Conservation (phyloP, 2,797 vertebrate genomes). For the Chiroxiphia lanceolata region DNA sequence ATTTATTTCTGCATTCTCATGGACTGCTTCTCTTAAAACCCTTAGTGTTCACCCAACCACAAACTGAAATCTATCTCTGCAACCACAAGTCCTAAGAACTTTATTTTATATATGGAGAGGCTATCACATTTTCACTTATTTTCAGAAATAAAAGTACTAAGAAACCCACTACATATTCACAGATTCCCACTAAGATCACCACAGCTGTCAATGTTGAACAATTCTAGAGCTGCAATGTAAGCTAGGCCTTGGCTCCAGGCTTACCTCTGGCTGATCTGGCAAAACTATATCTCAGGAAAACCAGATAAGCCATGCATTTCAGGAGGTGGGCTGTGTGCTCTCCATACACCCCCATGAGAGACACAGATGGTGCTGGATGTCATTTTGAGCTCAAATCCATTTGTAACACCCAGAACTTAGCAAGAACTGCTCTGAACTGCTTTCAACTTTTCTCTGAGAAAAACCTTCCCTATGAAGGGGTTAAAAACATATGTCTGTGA, state of each 20-base stretch:
- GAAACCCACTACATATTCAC: not conserved
- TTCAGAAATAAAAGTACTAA: not conserved
- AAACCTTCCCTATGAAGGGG: not conserved
- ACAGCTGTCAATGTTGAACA: not conserved
- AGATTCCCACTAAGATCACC: not conserved
- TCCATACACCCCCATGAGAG: accelerated
- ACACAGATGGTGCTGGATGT: not conserved
- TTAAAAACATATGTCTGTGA: not conserved
- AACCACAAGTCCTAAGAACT: not conserved
- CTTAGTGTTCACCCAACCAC: not conserved
- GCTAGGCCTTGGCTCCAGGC: not conserved
- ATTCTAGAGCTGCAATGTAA: not conserved
- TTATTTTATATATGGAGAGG: not conserved
- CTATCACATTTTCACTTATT: not conserved
- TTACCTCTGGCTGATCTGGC: not conserved
- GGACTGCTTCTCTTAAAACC: not conserved
- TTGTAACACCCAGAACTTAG: not conserved
- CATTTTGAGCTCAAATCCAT: not conserved
- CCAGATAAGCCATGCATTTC: accelerated
- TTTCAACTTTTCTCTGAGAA: not conserved
- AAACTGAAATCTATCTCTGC: not conserved
- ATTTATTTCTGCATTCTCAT: not conserved
- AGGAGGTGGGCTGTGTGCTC: not conserved
- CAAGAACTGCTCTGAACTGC: not conserved
- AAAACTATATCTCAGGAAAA: not conserved